A percentile compares a stretch with the other conserved stretches of the same genome.
Conservation (phyloP, 2,113 vertebrate species). For the Spheniscus mendiculus region DNA sequence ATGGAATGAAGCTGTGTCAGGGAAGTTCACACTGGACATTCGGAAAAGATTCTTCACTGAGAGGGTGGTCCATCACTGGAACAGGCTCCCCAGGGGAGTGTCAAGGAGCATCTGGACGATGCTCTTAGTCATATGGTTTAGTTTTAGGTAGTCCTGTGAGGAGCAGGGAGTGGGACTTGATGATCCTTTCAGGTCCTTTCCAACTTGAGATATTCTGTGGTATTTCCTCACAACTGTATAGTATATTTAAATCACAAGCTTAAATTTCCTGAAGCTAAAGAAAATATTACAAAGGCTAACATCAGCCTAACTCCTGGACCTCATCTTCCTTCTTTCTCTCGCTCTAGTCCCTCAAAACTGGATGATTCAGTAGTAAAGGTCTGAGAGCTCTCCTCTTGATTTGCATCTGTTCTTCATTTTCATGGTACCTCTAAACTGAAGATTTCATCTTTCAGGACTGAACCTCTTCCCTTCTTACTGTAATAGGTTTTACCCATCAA, state of each 20-base stretch:
- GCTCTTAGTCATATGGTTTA: not conserved
- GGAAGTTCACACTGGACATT: not conserved
- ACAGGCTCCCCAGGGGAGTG: not conserved
- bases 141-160: not conserved
- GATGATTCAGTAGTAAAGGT: not conserved
- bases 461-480: not conserved
- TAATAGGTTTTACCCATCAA: conserved; percentile 77
- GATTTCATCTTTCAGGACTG: not conserved
- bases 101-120: not conserved
- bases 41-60: not conserved
- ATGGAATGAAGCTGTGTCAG: not conserved
- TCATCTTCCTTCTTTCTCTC: not conserved
- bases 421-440: not conserved
- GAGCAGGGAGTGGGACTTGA: not conserved
- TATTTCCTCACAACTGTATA: not conserved
- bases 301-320: not conserved
- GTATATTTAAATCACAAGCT: not conserved
- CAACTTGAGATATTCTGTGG: not conserved
- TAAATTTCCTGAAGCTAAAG: not conserved
- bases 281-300: not conserved
- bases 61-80: not conserved
- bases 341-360: not conserved
- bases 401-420: not conserved
- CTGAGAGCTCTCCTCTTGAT: not conserved
- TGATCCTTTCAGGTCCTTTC: not conserved